phyloP scores from a whole-genome alignment of 2,888 invertebrate genomes.

The Amaurobius ferox region DNA sequence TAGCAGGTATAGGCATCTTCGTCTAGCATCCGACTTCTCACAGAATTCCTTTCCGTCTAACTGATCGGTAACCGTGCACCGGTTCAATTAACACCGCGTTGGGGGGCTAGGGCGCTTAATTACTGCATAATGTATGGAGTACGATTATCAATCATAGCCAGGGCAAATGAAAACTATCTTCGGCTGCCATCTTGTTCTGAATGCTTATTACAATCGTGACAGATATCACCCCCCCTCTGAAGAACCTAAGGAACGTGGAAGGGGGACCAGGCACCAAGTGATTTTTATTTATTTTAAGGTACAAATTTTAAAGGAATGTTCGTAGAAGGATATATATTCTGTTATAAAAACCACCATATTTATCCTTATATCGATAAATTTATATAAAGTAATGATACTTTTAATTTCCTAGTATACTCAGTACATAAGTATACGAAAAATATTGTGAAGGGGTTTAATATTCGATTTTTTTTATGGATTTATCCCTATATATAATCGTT shows the following conservation, averaged over 20 bases:
- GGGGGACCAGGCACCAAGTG: background rate
- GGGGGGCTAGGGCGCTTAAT: conserved; percentile 56
- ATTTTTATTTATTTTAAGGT: too few species aligned
- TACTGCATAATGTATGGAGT: conserved; percentile 63
- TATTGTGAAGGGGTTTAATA: too few species aligned
- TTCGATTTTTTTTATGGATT: too few species aligned
- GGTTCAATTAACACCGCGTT: conserved; percentile 59
- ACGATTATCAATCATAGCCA: conserved; percentile 65
- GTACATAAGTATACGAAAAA: too few species aligned
- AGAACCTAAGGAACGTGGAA: background rate
- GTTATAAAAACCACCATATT: too few species aligned
- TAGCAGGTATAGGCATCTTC: too few species aligned
- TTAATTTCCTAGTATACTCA: too few species aligned
- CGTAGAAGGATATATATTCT: too few species aligned
- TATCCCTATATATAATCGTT: too few species aligned
- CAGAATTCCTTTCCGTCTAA: background rate
- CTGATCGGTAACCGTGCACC: conserved; percentile 49
- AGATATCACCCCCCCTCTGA: conserved; percentile 67
- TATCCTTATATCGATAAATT: too few species aligned
- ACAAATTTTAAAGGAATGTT: too few species aligned
- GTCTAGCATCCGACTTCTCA: background rate
- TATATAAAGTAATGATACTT: too few species aligned
- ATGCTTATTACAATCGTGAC: conserved; percentile 72
- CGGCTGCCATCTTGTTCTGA: conserved; percentile 68
- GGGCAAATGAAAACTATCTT: conserved; percentile 71